Evolutionary conservation across 2,113 vertebrate genomes (phyloP).

Genomic region (Corynorhinus townsendii): DNA sequence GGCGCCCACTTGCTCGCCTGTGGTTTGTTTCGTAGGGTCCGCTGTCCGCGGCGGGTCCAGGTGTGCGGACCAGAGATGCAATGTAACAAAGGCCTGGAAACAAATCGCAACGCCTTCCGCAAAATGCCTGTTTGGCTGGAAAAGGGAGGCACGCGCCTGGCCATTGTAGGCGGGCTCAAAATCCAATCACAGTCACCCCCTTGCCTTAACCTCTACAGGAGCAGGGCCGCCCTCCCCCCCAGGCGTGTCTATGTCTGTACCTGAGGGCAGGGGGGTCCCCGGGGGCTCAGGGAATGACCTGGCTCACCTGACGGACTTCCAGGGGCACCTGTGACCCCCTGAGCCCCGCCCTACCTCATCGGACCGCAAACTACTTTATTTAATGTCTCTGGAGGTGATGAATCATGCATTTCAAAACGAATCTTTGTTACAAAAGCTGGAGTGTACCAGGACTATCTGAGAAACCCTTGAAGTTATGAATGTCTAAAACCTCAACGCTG

Average conservation of each 20-base stretch:
- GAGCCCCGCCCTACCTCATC: not conserved
- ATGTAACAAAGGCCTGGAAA: not conserved
- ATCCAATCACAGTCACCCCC: conserved; percentile 49
- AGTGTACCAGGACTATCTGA: conserved; percentile 37
- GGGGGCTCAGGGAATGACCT: no score
- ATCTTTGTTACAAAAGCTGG: conserved; percentile 53
- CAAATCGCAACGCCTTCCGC: conserved; percentile 52
- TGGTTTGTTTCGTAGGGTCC: not conserved
- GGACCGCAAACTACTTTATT: conserved; percentile 44
- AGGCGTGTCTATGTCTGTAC: no score
- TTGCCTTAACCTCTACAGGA: not conserved
- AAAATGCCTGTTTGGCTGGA: conserved; percentile 52
- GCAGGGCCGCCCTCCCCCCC: no score
- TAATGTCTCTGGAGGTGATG: conserved; percentile 47
- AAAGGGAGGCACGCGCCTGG: conserved; percentile 25
- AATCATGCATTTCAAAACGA: conserved; percentile 51
- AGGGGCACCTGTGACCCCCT: conserved; percentile 47
- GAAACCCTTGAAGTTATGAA: conserved; percentile 60
- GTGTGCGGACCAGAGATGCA: conserved; percentile 46
- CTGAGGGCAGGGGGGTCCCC: no score
- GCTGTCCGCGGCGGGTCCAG: conserved; percentile 31
- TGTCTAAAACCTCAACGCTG: conserved; percentile 58
- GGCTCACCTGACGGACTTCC: no score
- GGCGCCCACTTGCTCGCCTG: not conserved
- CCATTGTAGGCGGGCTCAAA: conserved; percentile 45